Percentiles rank a stretch among this genome's conserved stretches.
Evolutionary conservation across 2,113 vertebrate species (phyloP).

Genomic region (Urocolius indicus): DNA sequence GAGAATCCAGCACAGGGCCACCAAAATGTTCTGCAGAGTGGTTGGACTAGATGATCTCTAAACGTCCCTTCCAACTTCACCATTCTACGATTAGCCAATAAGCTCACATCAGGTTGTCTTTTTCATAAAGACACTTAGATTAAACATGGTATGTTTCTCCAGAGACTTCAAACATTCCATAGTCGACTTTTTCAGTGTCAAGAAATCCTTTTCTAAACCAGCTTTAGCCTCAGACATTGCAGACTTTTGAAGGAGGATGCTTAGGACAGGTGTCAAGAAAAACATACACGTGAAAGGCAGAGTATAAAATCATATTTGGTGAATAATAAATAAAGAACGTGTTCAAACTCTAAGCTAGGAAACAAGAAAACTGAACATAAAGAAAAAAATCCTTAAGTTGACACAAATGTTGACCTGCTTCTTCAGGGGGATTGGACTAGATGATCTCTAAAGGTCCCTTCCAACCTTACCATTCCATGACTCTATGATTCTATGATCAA

Average conservation of each 20-base stretch:
- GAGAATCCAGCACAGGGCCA: too few species aligned
- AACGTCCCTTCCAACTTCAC: too few species aligned
- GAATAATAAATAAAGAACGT: neutral
- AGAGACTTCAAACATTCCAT: neutral
- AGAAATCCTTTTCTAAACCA: neutral
- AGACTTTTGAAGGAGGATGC: neutral
- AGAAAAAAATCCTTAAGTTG: neutral
- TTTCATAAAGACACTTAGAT: neutral
- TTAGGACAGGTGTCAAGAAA: neutral
- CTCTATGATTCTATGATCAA: too few species aligned
- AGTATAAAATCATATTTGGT: neutral
- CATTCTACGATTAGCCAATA: too few species aligned
- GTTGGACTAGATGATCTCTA: too few species aligned
- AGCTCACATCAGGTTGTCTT: too few species aligned
- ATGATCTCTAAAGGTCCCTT: too few species aligned
- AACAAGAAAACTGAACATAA: neutral
- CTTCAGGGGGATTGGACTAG: too few species aligned
- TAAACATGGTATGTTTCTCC: neutral
- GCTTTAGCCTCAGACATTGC: neutral
- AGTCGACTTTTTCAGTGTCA: neutral
- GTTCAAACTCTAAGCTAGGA: neutral
- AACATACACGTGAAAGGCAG: neutral
- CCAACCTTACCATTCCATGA: too few species aligned
- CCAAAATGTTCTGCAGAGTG: too few species aligned
- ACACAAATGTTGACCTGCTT: neutral